phyloP scores from a whole-genome alignment of 2,888 invertebrate species.

The Perizoma flavofasciatum region DNA sequence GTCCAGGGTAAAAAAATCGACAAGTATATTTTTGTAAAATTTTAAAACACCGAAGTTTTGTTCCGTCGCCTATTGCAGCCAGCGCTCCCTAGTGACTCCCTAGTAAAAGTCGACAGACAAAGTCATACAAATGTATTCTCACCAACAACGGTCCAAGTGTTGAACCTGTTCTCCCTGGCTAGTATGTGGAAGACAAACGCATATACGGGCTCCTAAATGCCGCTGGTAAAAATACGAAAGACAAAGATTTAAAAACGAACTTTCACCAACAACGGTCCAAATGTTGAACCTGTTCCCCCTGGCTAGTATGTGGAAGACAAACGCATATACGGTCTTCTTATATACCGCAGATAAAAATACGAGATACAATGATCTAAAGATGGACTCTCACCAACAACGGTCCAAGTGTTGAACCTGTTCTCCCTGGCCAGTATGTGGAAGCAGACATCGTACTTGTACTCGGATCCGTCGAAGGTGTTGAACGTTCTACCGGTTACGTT shows the following conservation, averaged over 20 bases:
- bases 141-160: constrained; percentile 89
- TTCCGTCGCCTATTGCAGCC: no score
- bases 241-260: no score
- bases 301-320: constrained; percentile 87
- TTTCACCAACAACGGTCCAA: constrained; percentile 88
- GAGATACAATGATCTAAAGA: no score
- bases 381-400: constrained; percentile 84
- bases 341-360: no score
- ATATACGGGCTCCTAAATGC: no score
- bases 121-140: constrained; percentile 48
- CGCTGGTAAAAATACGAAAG: no score
- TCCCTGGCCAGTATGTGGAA: constrained; percentile 91
- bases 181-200: constrained; percentile 85
- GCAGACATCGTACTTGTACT: constrained; percentile 92
- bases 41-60: no score
- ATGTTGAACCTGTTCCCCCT: constrained; percentile 86
- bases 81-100: no score
- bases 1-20: no score
- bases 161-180: constrained; percentile 86
- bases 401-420: constrained; percentile 87
- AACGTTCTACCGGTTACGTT: constrained; percentile 90
- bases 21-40: no score
- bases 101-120: no score
- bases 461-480: constrained; percentile 90
- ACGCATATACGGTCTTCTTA: no score